Base-by-base conservation (phyloP, 1,140 invertebrate species). In the Drosophila prosaltans region DNA sequence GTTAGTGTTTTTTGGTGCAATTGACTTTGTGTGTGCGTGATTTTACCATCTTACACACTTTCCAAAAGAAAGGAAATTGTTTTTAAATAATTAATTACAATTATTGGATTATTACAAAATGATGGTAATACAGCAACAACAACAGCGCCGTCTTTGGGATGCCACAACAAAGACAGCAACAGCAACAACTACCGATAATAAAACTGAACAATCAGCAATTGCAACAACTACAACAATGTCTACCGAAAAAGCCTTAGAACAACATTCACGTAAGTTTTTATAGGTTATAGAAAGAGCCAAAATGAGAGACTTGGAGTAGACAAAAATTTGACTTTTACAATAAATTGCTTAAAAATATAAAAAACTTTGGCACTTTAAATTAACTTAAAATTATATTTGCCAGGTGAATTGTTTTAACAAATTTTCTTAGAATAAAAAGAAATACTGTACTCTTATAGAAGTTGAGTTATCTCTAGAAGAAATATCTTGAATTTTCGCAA, bases 81-180 rank as follows among this genome's bases (percentile, higher is more conserved):
- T 9, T 51, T 77, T 43, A 36, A 16, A 26, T 30, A 60, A 59
- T 32, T 36, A 43, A 61, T 32, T 51, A 32, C 11, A 48, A 73
- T 16, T 60, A 41, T 63, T 40, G 1, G 6, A 10, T 43, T 41
- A 40, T 43, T 40, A 62, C 4, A 86, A 88, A 68, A 84, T 90
- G 85, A 89, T 88, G 84, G 54, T 89, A 81, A 71, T 90, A 74
- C 84, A 90, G 78, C 84, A 88, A 67, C 82, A 86, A 65, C 75
- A 78, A 55, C 83, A 88, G 10, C 83, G 64, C 43, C 71, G 69
- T 28, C 57, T 83, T 11, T 89, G 84, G 84, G 80, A 72, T 64
- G 65, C 80, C 16, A 65, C 40, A 4, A 61, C 69, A 41, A 30
- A 54, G 26, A 45, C 61, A 51, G 71, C 6, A 36, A 5, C 32